Evolutionary conservation across 2,113 vertebrate genomes (phyloP).

Genomic region (Casuarius casuarius): DNA sequence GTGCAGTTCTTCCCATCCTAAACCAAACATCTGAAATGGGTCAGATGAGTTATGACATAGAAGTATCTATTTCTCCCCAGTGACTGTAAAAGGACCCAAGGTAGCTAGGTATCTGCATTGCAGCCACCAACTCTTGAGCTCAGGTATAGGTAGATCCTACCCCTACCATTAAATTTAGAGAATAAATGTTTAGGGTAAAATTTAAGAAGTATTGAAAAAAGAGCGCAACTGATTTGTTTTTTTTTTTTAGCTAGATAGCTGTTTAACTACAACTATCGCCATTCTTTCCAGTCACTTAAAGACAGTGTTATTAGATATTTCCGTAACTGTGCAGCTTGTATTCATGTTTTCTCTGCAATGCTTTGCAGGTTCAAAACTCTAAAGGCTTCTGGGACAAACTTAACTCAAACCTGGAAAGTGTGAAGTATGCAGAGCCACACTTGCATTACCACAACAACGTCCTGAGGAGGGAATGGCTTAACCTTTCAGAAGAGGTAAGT

Average conservation of each 20-base stretch:
- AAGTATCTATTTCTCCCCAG: neutral
- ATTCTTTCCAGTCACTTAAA: neutral
- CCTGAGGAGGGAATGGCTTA: conserved; percentile 80
- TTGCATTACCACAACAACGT: conserved; percentile 80
- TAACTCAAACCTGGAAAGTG: conserved; percentile 84
- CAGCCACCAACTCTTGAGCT: neutral
- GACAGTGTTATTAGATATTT: neutral
- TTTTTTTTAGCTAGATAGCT: neutral
- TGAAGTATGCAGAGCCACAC: conserved; percentile 82
- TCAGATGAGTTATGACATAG: neutral
- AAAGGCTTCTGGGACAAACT: conserved; percentile 92
- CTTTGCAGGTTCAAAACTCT: conserved; percentile 76
- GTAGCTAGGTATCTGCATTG: neutral
- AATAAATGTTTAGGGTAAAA: neutral
- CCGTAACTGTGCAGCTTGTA: neutral
- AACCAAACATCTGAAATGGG: neutral
- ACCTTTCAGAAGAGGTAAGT: conserved; percentile 77
- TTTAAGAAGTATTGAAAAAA: neutral
- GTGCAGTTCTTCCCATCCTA: neutral
- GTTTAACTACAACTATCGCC: neutral
- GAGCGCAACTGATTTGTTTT: neutral
- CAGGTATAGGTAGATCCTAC: neutral
- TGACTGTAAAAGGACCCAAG: neutral
- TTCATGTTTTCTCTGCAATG: neutral
- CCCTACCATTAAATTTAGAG: neutral